Conservation (phyloP, 2,888 invertebrate genomes). For the Capitulum mitella region DNA sequence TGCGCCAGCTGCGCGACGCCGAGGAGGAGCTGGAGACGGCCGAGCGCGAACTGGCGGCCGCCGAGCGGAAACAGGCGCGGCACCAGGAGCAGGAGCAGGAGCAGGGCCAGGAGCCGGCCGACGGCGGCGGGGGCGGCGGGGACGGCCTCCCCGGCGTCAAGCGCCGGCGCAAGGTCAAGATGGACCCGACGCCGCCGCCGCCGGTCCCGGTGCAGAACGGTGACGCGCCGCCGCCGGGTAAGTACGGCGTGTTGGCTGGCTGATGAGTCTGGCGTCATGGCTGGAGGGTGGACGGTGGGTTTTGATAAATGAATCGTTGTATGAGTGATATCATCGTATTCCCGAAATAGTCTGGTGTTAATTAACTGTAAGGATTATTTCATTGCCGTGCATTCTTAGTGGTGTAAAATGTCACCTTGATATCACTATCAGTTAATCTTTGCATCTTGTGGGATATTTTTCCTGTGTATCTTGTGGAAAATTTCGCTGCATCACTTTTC, state of each 20-base stretch:
- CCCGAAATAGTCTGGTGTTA: not conserved
- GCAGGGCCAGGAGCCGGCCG: not conserved
- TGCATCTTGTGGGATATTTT: too few relatives aligned
- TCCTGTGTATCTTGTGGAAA: too few relatives aligned
- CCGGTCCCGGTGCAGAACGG: not conserved
- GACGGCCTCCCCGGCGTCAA: slow-evolving; percentile 15
- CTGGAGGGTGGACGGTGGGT: not conserved
- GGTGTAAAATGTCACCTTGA: too few relatives aligned
- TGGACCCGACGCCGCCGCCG: slow-evolving; percentile 21
- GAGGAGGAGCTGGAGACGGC: not conserved
- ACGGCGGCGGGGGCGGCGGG: not conserved
- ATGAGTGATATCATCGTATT: not conserved
- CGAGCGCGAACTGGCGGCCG: not conserved
- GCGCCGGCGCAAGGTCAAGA: slow-evolving; percentile 18
- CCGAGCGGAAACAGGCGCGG: not conserved
- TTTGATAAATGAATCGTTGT: not conserved
- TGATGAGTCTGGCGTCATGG: not conserved
- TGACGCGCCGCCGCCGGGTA: not conserved
- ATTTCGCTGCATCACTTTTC: too few relatives aligned
- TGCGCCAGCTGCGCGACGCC: not conserved
- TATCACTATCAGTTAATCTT: too few relatives aligned
- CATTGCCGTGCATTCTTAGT: not conserved
- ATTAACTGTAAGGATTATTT: not conserved
- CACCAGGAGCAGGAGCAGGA: slow-evolving; percentile 9
- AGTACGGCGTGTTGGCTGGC: not conserved